Base-by-base conservation (phyloP, 2,888 invertebrate genomes). In the Acleris emargana region DNA sequence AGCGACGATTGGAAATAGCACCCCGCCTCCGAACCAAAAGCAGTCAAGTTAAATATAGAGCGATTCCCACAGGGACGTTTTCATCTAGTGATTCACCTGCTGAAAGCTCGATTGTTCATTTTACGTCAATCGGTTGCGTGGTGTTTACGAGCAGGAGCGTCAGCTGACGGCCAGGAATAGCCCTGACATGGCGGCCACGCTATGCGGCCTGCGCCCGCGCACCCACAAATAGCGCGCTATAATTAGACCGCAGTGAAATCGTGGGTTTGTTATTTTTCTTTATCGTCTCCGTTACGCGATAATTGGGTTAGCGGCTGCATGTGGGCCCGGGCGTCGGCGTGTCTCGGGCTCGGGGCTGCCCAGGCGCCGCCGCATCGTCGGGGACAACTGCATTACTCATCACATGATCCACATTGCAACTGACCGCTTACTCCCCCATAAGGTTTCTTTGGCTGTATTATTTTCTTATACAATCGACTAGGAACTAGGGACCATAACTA, bases 251-350 rank as follows among this genome's bases (percentile, higher is more conserved):
- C 91, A 84, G 89, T 89, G 89, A 91, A 92, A 92, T 91, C 92
- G 92, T 92, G 92, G 92, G 92, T 91, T 92, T 91, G 91, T 91
- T 92, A 91, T 92, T 92, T 92, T 92, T 92, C 91, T 91, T 91
- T 90, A 91, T 89, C 91, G 91, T 89, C 86, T 89, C 89, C 86
- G 91, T 90, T 90, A 89, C 89, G 89, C 88, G 91, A 90, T 91
- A 92, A 92, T 92, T 92, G 91, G 91, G 91, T 92, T 91, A 91
- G 90, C 82, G 85, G 85, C 76, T 89, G 87, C 89, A 91, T 91
- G 91, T 91, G 91, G 91, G 91, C 84, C 90, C 81, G 86, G 86
- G 91, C 91, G 91, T 90, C 91, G 89, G 90, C 89, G 89, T 84
- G 91, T 92, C 91, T 92, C 88, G 88, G 57, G 55, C 42, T 20